These are phyloP conservation scores for Piaya cayana DNA, from an alignment of 2,113 vertebrate species.

Conservation along the genomic window DNA sequence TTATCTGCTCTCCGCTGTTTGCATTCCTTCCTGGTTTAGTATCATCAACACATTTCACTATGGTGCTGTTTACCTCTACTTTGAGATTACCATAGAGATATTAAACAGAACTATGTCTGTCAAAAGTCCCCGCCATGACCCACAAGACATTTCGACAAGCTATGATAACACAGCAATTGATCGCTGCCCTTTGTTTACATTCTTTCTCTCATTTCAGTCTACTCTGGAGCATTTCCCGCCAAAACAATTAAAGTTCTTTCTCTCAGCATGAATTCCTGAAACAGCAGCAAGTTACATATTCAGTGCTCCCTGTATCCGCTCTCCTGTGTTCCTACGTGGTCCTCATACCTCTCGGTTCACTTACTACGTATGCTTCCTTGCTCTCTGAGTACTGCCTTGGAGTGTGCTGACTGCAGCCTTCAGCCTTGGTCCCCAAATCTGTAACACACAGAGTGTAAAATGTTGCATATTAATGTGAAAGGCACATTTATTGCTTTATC, in stretches of 20 bases:
- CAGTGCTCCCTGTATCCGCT: neutral
- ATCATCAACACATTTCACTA: slow-evolving; percentile 31
- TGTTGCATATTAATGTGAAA: neutral
- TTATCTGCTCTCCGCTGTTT: slow-evolving; percentile 41
- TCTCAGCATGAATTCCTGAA: neutral
- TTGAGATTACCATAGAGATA: slow-evolving; percentile 6
- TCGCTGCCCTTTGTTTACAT: slow-evolving; percentile 33
- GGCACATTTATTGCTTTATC: neutral
- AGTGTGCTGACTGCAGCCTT: neutral
- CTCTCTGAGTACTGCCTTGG: neutral
- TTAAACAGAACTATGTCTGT: slow-evolving; percentile 4
- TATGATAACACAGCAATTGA: slow-evolving; percentile 7
- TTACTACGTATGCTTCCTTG: neutral
- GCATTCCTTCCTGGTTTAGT: slow-evolving; percentile 32
- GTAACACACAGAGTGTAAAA: neutral
- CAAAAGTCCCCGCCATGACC: slow-evolving; percentile 23
- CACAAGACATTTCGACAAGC: slow-evolving; percentile 4
- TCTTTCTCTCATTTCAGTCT: slow-evolving; percentile 40
- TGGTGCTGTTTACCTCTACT: slow-evolving; percentile 47
- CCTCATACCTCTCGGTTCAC: neutral
- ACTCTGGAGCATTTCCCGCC: neutral
- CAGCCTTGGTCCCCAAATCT: neutral
- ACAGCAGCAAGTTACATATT: neutral
- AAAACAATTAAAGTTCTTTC: slow-evolving; percentile 46
- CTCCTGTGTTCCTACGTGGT: neutral